Evolutionary conservation across 2,888 invertebrate species (phyloP), one percentile per base, ranked within the genome.

Genomic region (Azorinus chamasolen): DNA sequence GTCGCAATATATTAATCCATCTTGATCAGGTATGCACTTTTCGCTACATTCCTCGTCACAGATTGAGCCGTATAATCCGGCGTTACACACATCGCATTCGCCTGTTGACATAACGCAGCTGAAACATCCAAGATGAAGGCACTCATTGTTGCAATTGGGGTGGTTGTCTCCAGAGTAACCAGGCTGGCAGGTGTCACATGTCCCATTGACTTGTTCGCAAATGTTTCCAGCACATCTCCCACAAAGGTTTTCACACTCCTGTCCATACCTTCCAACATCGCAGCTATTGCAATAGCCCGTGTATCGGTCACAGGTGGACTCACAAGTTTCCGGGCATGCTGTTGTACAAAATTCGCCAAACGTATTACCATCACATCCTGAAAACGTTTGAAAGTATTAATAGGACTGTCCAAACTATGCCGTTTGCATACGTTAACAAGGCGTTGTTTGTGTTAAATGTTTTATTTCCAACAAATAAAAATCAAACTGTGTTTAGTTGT

Each of bases 31-130:
- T 1, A 59, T 48, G 53, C 79, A 79, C 12, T 51, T 14, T 2
- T 27, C 20, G 59, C 75, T 79, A 43, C 79, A 79, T 6, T 16
- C 41, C 12, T n/a, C n/a, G 1, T 39, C 37, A 24, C 79, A 79
- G 25, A 58, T 50, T 8, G 18, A 12, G 0, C 72, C 75, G 27
- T 64, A 72, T 1, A 61, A 22, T 12, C 79, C 79, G 14, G 27
- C 32, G 20, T 53, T 51, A 53, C 79, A 79, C 2, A 41, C 55
- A 4, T 20, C 20, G 39, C 79, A 79, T 48, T 57, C 45, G 8
- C 79, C 79, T 14, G n/a, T 51, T 5, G 2, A 22, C 48, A 63
- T 46, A 27, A 27, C 32, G 20, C 79, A 79, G 4, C 57, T 57
- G 0, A 57, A 24, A 46, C 79, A 79, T n/a, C n/a, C n/a, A n/a